phyloP scores from a whole-genome alignment of 2,113 vertebrate genomes.

The Origma solitaria region DNA sequence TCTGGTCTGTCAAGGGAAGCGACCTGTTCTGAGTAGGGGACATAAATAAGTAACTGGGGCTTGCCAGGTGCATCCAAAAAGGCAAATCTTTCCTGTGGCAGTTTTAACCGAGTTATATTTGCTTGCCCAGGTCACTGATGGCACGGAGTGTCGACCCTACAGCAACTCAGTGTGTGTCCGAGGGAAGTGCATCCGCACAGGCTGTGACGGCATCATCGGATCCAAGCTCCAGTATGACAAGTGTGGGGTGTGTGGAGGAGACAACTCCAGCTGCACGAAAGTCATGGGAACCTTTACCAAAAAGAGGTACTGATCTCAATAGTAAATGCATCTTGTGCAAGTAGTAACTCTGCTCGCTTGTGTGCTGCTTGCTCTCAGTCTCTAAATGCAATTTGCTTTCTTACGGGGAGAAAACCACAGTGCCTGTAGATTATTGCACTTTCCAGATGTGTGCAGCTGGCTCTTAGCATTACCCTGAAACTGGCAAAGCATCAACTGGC shows the following conservation, averaged over 20 bases:
- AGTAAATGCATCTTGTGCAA: background rate
- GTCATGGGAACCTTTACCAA: conserved; percentile 92
- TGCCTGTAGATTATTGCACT: background rate
- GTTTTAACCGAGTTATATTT: background rate
- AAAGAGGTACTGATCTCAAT: conserved; percentile 81
- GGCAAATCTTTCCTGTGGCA: background rate
- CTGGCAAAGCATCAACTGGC: background rate
- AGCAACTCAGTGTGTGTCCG: conserved; percentile 94
- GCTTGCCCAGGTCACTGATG: conserved; percentile 84
- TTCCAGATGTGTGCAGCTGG: background rate
- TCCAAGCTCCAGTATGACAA: conserved; percentile 97
- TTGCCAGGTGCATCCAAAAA: background rate
- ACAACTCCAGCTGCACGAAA: conserved; percentile 89
- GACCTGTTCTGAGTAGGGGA: background rate
- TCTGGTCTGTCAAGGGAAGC: background rate
- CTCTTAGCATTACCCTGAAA: background rate
- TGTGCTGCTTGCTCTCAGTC: background rate
- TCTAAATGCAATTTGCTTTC: background rate
- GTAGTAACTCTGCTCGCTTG: background rate
- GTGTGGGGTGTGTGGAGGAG: conserved; percentile 92
- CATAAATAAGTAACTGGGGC: background rate
- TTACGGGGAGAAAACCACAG: background rate
- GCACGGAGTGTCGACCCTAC: conserved; percentile 90
- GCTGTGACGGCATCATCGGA: conserved; percentile 94
- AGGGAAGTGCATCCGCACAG: conserved; percentile 90